Evolutionary conservation across 35 echinoderm and acorn worm species (phyloP).

Genomic region (Lytechinus pictus): DNA sequence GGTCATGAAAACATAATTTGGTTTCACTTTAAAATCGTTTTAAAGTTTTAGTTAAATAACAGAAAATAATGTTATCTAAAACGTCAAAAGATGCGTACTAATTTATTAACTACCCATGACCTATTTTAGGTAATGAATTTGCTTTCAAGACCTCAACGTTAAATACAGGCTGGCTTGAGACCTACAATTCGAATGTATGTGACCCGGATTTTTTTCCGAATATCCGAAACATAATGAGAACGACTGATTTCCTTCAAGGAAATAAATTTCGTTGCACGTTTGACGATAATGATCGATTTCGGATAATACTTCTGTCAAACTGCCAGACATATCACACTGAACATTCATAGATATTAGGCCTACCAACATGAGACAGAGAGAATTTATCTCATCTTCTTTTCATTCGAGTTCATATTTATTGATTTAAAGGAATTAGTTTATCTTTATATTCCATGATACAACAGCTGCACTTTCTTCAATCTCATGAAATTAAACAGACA

Average conservation of each 20-base stretch:
- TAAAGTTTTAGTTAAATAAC: too few species aligned
- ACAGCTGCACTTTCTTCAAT: too few species aligned
- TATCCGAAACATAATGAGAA: neutral
- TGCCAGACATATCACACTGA: neutral
- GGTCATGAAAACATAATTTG: too few species aligned
- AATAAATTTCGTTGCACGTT: neutral
- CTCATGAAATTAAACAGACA: too few species aligned
- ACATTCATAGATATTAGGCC: neutral
- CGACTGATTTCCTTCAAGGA: neutral
- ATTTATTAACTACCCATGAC: neutral
- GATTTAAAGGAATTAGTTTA: neutral
- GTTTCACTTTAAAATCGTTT: too few species aligned
- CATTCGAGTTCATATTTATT: neutral
- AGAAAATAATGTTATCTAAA: neutral
- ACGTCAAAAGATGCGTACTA: neutral
- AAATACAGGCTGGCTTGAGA: too few species aligned
- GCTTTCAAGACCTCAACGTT: too few species aligned
- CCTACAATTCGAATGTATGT: too few species aligned
- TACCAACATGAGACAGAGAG: neutral
- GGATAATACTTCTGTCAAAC: neutral
- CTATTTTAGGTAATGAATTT: neutral
- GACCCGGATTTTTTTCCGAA: too few species aligned
- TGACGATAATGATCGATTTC: neutral
- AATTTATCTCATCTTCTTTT: neutral
- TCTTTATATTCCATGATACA: too few species aligned